These are phyloP conservation scores for Deilephila porcellus DNA, from an alignment of 2,888 invertebrate species.

Conservation along the genomic window DNA sequence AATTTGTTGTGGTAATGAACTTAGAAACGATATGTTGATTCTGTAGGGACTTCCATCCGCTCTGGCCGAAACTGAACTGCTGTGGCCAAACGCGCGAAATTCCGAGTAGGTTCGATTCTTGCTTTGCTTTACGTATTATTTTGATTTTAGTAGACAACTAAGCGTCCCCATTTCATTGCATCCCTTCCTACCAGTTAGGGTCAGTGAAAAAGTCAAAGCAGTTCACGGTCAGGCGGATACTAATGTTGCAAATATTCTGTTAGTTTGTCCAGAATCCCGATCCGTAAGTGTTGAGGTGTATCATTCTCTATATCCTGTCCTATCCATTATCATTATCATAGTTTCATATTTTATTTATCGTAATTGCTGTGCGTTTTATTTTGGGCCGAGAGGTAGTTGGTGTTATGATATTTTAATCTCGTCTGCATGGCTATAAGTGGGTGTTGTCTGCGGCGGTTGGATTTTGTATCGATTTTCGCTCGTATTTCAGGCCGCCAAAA, in stretches of 20 bases:
- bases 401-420: not conserved
- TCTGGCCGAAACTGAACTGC: not conserved
- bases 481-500: slow-evolving; percentile 71
- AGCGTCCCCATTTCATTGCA: not conserved
- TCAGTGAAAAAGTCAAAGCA: not conserved
- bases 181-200: not conserved
- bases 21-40: not conserved
- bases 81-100: not conserved
- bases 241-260: not conserved
- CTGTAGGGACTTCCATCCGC: not conserved
- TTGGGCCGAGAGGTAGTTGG: not conserved
- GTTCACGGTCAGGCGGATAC: not conserved
- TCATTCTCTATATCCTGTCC: not conserved
- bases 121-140: not conserved
- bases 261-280: too few relatives aligned
- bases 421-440: not conserved
- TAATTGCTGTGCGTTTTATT: not conserved
- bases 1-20: not conserved
- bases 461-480: not conserved
- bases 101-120: not conserved
- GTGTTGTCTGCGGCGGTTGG: not conserved
- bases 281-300: not conserved
- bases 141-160: not conserved
- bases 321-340: not conserved
- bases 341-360: not conserved